Conservation (phyloP, 1,140 invertebrate species). For the Akabosia matsudoensis region DNA sequence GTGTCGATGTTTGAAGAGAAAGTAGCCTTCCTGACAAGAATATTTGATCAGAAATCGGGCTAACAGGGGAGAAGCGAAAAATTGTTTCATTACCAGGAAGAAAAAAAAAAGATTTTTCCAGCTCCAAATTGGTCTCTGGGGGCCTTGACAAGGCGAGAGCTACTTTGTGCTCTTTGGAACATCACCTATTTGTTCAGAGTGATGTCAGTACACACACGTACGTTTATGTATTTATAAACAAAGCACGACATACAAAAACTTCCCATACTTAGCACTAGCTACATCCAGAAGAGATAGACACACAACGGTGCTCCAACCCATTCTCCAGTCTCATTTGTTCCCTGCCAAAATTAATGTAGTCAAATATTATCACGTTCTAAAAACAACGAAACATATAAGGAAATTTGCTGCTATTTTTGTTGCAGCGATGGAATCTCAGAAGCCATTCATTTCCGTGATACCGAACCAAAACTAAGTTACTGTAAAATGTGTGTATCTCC, state of each 20-base stretch:
- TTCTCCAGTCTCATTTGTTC: not conserved
- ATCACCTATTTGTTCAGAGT: not conserved
- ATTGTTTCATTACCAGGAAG: slow-evolving; percentile 22
- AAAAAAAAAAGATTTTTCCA: not conserved
- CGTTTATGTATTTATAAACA: slow-evolving; percentile 20
- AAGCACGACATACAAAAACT: slow-evolving; percentile 17
- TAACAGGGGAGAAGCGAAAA: slow-evolving; percentile 13
- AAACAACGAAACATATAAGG: not conserved
- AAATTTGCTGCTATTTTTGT: not conserved
- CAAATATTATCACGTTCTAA: not conserved
- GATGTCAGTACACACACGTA: not conserved
- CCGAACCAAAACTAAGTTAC: too few relatives aligned
- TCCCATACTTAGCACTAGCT: too few relatives aligned
- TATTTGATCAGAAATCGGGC: slow-evolving; percentile 19
- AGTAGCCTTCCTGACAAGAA: slow-evolving; percentile 3
- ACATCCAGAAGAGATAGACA: not conserved
- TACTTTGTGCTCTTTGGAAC: too few relatives aligned
- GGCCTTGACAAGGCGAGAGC: not conserved
- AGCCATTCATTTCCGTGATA: too few relatives aligned
- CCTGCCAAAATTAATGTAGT: not conserved
- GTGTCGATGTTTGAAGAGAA: not conserved
- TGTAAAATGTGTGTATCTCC: too few relatives aligned
- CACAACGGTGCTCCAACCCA: not conserved
- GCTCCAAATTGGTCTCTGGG: slow-evolving; percentile 28
- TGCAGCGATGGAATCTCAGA: too few relatives aligned